phyloP scores from a whole-genome alignment of 2,888 invertebrate species.

The Nycteola revayana region DNA sequence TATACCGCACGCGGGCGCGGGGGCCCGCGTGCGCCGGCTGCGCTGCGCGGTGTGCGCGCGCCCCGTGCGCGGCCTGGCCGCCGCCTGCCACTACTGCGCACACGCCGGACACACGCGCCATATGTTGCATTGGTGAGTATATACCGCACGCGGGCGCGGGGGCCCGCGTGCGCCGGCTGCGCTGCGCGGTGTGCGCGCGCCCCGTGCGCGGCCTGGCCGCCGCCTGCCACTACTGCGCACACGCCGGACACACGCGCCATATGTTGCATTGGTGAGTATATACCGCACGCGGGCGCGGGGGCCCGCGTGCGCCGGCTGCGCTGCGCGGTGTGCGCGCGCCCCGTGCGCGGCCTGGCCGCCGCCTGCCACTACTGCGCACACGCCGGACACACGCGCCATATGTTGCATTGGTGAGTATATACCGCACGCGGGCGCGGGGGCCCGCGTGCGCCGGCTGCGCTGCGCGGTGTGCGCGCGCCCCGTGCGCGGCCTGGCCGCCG shows the following conservation, averaged over 20 bases:
- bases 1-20: no score
- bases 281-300: conserved; percentile 26
- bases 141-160: no score
- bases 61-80: conserved; percentile 51
- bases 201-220: conserved; percentile 90
- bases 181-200: conserved; percentile 83
- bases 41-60: no score
- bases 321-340: conserved; percentile 69
- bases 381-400: conserved; percentile 57
- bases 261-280: conserved; percentile 87
- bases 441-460: conserved; percentile 87
- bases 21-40: no score
- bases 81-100: conserved; percentile 82
- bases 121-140: conserved; percentile 1
- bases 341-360: conserved; percentile 46
- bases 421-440: conserved; percentile 82
- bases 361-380: conserved; percentile 82
- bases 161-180: conserved; percentile 86
- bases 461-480: conserved; percentile 93
- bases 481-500: conserved; percentile 76
- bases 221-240: conserved; percentile 94
- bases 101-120: conserved; percentile 63
- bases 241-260: conserved; percentile 94
- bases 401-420: conserved; percentile 1
- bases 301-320: conserved; percentile 82